A percentile compares a stretch with the other conserved stretches of the same genome.
Conservation (phyloP, 2,888 invertebrate species). For the Hirtodrosophila alboralis region DNA sequence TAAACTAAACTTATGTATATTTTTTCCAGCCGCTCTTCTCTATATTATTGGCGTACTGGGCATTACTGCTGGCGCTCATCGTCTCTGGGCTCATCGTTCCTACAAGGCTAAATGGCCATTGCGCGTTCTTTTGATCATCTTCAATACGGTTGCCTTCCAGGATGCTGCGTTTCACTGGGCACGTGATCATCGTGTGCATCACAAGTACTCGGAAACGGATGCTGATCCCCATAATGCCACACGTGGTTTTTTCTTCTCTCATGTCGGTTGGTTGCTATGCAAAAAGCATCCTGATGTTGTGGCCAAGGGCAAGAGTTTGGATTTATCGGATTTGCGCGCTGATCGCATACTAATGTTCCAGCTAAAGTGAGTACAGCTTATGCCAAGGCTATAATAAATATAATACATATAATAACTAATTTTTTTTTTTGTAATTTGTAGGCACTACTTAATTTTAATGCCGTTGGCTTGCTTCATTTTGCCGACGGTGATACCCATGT, state of each 20-base stretch:
- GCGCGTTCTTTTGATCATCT: conserved; percentile 89
- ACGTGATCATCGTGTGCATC: conserved; percentile 92
- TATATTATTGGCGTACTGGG: conserved; percentile 93
- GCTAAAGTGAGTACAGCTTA: conserved; percentile 88
- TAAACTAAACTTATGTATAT: too few species aligned
- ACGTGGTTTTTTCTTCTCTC: conserved; percentile 98
- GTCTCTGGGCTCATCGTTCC: conserved; percentile 97
- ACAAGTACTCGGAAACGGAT: conserved; percentile 96
- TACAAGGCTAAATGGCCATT: conserved; percentile 97
- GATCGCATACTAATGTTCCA: conserved; percentile 94
- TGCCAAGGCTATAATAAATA: background rate
- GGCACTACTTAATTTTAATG: conserved; percentile 88
- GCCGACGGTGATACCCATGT: conserved; percentile 90
- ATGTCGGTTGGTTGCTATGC: conserved; percentile 96
- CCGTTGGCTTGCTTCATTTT: conserved; percentile 90
- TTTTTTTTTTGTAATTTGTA: conserved; percentile 62
- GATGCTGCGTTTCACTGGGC: conserved; percentile 91
- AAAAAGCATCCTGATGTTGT: conserved; percentile 95
- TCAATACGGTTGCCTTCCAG: conserved; percentile 96
- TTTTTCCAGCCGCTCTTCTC: conserved; percentile 87
- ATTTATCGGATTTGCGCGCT: conserved; percentile 91
- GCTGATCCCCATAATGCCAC: conserved; percentile 97
- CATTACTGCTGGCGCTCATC: conserved; percentile 97
- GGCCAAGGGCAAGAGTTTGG: conserved; percentile 93
- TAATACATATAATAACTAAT: too few species aligned